Percentiles rank a stretch among this genome's conserved stretches.
Evolutionary conservation across 2,888 invertebrate species (phyloP).

Genomic region (Malachius bipustulatus): DNA sequence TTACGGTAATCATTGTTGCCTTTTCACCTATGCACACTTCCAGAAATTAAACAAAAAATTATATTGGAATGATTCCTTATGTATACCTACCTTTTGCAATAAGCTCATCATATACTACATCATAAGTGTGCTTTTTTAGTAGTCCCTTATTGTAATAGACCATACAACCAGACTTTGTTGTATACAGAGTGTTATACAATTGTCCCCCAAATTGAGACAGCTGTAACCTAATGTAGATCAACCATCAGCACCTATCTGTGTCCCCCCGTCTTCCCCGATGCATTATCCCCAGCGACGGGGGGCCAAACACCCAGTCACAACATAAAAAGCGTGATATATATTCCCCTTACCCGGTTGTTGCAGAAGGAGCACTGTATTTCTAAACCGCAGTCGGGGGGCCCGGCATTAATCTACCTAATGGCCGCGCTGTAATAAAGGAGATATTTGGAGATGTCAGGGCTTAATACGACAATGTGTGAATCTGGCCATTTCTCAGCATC

Average conservation of each 20-base stretch:
- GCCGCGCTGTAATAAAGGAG: conserved; percentile 37
- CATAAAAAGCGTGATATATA: conserved; percentile 22
- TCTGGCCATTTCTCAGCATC: conserved; percentile 36
- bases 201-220: conserved; percentile 21
- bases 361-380: conserved; percentile 34
- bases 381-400: conserved; percentile 37
- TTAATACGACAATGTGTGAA: conserved; percentile 42
- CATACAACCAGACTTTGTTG: no score
- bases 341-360: conserved; percentile 31
- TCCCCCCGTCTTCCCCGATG: background rate
- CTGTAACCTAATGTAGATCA: conserved; percentile 18
- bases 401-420: conserved; percentile 41
- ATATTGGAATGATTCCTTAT: no score
- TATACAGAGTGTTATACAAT: no score
- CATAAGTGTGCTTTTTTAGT: no score
- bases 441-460: conserved; percentile 39
- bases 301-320: conserved; percentile 8
- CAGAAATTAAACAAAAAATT: no score
- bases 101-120: no score
- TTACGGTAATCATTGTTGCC: no score
- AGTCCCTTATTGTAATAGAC: no score
- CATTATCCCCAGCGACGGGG: conserved; percentile 4
- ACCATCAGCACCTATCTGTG: background rate
- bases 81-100: no score
- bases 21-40: no score